Conservation (phyloP, 2,113 vertebrate genomes). For the Tricholaema leucomelas region DNA sequence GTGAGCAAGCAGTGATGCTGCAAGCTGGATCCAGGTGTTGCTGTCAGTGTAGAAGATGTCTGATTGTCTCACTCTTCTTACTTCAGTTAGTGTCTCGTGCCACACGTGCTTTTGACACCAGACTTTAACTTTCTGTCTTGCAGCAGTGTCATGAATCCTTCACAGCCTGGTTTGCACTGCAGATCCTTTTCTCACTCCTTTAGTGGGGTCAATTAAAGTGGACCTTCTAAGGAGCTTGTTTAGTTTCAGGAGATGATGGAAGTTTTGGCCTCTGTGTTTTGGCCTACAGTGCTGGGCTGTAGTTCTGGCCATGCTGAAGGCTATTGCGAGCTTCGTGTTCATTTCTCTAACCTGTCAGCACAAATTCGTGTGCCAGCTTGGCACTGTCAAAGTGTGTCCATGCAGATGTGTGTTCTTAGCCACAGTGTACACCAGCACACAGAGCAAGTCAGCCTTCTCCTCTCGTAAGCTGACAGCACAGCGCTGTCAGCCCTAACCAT, state of each 20-base stretch:
- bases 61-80: not conserved
- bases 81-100: not conserved
- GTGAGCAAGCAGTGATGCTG: not conserved
- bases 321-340: not conserved
- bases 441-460: fast-evolving
- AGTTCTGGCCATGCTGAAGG: not conserved
- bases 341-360: not conserved
- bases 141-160: not conserved
- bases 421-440: too few relatives aligned
- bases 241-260: not conserved
- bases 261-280: not conserved
- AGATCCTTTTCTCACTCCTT: not conserved
- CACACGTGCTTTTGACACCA: not conserved
- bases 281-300: not conserved
- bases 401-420: not conserved
- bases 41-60: not conserved
- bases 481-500: not conserved
- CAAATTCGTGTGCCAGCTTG: not conserved
- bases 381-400: fast-evolving
- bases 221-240: not conserved
- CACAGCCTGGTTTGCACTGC: not conserved
- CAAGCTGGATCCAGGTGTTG: not conserved
- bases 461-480: not conserved
- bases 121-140: not conserved
- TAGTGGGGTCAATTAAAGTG: not conserved